Evolutionary conservation across 2,113 vertebrate genomes (phyloP).

Genomic region (Ochotona curzoniae): DNA sequence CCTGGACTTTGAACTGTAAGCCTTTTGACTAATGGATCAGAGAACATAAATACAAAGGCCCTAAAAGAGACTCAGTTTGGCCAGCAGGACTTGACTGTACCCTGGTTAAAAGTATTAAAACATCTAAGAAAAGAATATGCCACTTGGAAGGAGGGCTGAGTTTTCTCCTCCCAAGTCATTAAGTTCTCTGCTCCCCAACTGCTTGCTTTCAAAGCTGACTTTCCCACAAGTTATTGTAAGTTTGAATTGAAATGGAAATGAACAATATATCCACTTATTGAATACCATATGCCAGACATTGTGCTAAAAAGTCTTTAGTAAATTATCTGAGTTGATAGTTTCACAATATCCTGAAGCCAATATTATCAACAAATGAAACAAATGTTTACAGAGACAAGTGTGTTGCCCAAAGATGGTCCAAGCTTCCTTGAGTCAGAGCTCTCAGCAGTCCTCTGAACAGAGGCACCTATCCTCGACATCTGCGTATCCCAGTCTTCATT

Average conservation of each 20-base stretch:
- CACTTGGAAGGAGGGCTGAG: background rate
- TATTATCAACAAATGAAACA: constrained; percentile 23
- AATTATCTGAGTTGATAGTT: background rate
- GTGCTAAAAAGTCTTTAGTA: background rate
- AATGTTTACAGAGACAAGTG: background rate
- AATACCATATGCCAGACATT: background rate
- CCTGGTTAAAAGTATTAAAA: constrained; percentile 13
- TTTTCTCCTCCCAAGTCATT: background rate
- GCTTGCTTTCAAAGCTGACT: constrained; percentile 9
- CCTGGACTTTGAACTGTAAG: background rate
- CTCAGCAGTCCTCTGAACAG: background rate
- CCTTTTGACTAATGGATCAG: background rate
- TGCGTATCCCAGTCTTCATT: background rate
- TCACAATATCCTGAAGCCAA: background rate
- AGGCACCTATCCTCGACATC: background rate
- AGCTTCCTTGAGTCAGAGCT: background rate
- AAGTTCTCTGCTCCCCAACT: background rate
- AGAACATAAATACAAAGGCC: constrained; percentile 35
- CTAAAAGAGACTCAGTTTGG: background rate
- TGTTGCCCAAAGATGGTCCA: background rate
- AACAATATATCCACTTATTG: background rate
- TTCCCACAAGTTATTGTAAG: constrained; percentile 7
- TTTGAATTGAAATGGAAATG: background rate
- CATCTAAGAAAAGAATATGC: background rate
- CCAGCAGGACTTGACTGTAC: background rate